A percentile compares a stretch with the other conserved stretches of the same genome.
Conservation (phyloP, 2,113 vertebrate genomes). For the Tor tambroides region DNA sequence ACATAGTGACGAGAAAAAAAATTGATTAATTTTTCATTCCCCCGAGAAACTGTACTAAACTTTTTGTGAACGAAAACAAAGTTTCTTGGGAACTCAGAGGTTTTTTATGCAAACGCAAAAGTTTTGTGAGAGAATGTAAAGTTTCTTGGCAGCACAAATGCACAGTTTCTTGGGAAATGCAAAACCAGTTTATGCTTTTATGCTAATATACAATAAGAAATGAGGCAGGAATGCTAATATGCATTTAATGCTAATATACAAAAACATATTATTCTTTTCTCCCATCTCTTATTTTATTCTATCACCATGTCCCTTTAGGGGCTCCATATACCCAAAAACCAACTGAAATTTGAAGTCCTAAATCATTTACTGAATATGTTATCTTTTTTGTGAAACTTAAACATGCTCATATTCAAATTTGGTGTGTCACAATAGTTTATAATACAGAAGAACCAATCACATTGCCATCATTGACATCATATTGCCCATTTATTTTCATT, state of each 20-base stretch:
- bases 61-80: not conserved
- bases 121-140: not conserved
- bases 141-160: not conserved
- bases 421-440: not conserved
- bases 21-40: not conserved
- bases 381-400: not conserved
- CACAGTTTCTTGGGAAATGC: not conserved
- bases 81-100: not conserved
- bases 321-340: not conserved
- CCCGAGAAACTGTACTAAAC: not conserved
- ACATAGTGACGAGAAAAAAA: not conserved
- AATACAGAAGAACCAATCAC: not conserved
- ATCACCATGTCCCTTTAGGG: not conserved
- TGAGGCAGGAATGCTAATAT: not conserved
- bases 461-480: not conserved
- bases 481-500: not conserved
- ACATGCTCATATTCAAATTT: not conserved
- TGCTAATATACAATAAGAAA: not conserved
- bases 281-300: not conserved
- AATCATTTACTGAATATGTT: not conserved
- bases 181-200: not conserved
- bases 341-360: not conserved
- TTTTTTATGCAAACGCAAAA: not conserved
- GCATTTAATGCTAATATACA: conserved; percentile 4
- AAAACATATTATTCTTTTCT: not conserved